phyloP scores from a whole-genome alignment of 2,888 invertebrate genomes.

The Rhagonycha lutea region DNA sequence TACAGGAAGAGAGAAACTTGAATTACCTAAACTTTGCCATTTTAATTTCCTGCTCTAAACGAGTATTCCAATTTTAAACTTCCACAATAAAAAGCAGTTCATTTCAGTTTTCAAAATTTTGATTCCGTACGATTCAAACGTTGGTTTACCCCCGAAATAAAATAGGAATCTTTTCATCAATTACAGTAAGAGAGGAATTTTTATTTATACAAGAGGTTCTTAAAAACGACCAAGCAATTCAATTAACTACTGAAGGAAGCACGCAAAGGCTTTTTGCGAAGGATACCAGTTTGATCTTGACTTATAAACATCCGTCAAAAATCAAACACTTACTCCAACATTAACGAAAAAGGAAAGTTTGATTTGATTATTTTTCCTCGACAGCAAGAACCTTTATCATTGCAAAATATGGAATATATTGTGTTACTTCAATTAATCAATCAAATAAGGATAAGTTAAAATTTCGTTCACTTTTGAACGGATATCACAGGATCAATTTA shows the following conservation, averaged over 20 bases:
- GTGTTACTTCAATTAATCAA: not conserved
- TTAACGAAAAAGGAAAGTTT: constrained; percentile 16
- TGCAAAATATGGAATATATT: not conserved
- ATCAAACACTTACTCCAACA: constrained; percentile 6
- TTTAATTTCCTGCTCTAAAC: not conserved
- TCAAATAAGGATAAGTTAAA: not conserved
- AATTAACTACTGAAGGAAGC: constrained; percentile 14
- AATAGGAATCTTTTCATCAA: not conserved
- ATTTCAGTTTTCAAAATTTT: not conserved
- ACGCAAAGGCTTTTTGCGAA: constrained; percentile 15
- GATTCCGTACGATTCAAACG: not conserved
- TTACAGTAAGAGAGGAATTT: not conserved
- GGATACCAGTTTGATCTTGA: constrained; percentile 1
- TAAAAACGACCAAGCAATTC: constrained; percentile 14
- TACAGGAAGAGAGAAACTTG: not conserved
- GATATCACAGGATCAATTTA: not conserved
- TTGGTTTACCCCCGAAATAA: not conserved
- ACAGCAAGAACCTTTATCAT: not conserved
- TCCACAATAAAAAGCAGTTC: not conserved
- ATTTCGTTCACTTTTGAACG: not conserved
- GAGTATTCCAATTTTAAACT: not conserved
- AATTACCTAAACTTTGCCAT: not conserved
- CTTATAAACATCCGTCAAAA: constrained; percentile 19
- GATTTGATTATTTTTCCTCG: constrained; percentile 4
- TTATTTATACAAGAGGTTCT: constrained; percentile 6